Evolutionary conservation across 1,140 invertebrate genomes (phyloP).

Genomic region (Pomacea maculata): DNA sequence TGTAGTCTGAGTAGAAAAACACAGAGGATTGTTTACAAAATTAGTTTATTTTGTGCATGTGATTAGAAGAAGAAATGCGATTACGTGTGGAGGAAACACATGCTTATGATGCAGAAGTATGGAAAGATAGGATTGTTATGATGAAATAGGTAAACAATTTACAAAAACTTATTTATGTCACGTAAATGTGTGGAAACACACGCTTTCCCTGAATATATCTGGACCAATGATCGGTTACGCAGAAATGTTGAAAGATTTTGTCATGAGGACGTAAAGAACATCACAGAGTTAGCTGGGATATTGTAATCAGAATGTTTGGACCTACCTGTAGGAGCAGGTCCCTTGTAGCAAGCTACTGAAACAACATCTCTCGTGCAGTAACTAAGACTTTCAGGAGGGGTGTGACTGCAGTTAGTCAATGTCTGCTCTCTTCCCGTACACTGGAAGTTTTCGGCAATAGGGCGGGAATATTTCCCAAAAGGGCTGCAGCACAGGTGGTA

Average conservation of each 20-base stretch:
- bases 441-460: slow-evolving; percentile 27
- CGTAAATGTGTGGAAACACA: not conserved
- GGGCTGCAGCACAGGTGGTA: slow-evolving; percentile 41
- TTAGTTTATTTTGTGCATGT: slow-evolving; percentile 13
- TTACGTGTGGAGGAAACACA: no score
- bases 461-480: slow-evolving; percentile 38
- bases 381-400: not conserved
- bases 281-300: no score
- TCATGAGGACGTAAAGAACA: no score
- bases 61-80: not conserved
- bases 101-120: not conserved
- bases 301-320: not conserved
- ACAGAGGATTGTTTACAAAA: slow-evolving; percentile 18
- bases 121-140: no score
- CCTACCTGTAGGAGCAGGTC: slow-evolving; percentile 17
- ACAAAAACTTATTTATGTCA: not conserved
- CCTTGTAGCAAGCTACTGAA: slow-evolving; percentile 47
- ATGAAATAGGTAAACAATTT: no score
- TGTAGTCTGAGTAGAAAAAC: not conserved
- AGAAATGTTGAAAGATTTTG: no score
- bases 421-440: slow-evolving; percentile 44
- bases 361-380: slow-evolving; percentile 32
- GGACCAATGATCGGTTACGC: no score
- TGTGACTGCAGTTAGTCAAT: slow-evolving; percentile 34
- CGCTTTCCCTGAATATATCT: no score